Evolutionary conservation across 1,140 invertebrate genomes (phyloP).

Genomic region (Sitobion miscanthi): DNA sequence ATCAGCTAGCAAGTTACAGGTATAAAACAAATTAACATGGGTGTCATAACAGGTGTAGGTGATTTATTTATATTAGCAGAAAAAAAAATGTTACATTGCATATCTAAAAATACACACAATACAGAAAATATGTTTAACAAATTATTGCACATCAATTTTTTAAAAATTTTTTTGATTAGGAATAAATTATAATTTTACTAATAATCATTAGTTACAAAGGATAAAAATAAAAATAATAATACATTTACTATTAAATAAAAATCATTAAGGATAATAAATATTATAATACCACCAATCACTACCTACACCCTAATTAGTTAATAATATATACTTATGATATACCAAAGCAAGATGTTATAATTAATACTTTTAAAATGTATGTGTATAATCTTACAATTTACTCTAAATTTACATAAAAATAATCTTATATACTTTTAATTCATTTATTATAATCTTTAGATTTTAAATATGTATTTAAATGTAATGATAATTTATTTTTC

Average conservation of each 20-base stretch:
- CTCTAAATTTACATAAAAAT: conserved; percentile 55
- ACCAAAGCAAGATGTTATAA: conserved; percentile 56
- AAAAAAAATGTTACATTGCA: conserved; percentile 56
- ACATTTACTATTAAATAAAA: conserved; percentile 52
- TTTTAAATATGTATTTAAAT: conserved; percentile 48
- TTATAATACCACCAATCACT: conserved; percentile 45
- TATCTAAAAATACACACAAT: conserved; percentile 51
- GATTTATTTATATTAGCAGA: conserved; percentile 57
- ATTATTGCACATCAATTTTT: conserved; percentile 37
- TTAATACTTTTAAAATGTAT: conserved; percentile 52
- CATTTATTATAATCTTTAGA: conserved; percentile 49
- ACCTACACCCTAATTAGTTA: conserved; percentile 55
- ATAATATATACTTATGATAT: conserved; percentile 49
- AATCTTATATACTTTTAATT: conserved; percentile 56
- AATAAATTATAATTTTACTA: conserved; percentile 30
- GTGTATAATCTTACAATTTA: conserved; percentile 53
- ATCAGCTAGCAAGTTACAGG: not conserved
- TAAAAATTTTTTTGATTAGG: not conserved
- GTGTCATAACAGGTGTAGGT: conserved; percentile 58
- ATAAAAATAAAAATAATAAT: conserved; percentile 39
- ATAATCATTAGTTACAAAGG: conserved; percentile 34
- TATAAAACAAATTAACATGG: not conserved
- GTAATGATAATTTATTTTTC: conserved; percentile 54
- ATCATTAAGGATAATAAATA: not conserved
- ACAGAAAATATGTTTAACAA: conserved; percentile 14